Percentiles rank a stretch among this genome's conserved stretches.
These are phyloP conservation scores for Drosophila rhopaloa DNA, from an alignment of 1,140 invertebrate genomes.

Conservation along the genomic window DNA sequence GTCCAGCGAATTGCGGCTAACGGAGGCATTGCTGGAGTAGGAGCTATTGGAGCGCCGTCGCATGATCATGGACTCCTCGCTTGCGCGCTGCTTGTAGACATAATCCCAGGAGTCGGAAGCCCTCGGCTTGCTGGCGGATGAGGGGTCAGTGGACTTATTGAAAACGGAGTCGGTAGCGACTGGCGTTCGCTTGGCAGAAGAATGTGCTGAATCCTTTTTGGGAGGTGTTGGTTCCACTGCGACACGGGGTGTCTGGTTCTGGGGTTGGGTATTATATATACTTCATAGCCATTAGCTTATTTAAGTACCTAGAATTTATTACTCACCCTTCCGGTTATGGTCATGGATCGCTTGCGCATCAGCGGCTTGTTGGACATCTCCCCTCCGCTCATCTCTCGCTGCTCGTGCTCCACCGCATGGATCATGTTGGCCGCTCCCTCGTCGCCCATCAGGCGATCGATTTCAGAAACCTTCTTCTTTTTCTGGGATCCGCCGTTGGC, in stretches of 20 bases:
- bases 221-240: conserved; percentile 26
- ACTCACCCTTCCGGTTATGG: conserved; percentile 85
- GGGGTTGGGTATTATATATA: background rate
- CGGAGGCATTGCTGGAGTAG: conserved; percentile 90
- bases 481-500: conserved; percentile 61
- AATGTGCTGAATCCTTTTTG: conserved; percentile 76
- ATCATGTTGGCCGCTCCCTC: conserved; percentile 94
- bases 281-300: no score
- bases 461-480: conserved; percentile 88
- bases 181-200: conserved; percentile 2
- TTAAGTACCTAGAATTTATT: background rate
- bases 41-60: conserved; percentile 92
- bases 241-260: background rate
- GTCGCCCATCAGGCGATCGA: conserved; percentile 91
- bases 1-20: conserved; percentile 78
- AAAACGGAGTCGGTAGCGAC: conserved; percentile 29
- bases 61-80: conserved; percentile 92
- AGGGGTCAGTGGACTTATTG: conserved; percentile 10
- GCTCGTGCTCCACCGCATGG: conserved; percentile 89
- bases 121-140: conserved; percentile 72
- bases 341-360: conserved; percentile 85
- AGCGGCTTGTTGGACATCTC: conserved; percentile 85
- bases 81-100: conserved; percentile 86
- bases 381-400: conserved; percentile 62
- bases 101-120: conserved; percentile 86